Base-by-base conservation (phyloP, 2,797 vertebrate genomes). In the Leptatherina wallacei region DNA sequence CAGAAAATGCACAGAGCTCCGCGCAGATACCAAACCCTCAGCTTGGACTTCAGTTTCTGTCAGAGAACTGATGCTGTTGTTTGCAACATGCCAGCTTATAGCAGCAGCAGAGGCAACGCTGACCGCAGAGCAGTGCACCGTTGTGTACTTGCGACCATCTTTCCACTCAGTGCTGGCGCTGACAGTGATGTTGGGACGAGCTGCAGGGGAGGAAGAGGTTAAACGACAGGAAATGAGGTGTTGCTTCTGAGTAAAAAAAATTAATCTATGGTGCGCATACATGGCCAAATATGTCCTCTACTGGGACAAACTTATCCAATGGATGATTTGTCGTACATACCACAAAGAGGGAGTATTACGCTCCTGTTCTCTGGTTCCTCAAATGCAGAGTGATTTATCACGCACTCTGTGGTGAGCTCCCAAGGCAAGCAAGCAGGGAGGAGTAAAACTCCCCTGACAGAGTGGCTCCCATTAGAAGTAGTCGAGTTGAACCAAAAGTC, bases 311-410 rank as follows among this genome's bases (percentile, higher is more conserved):
- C 67, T 71, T 30, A 75, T 69, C 78, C 69, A 30, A 47, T 0
- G 40, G 44, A 69, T 78, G 74, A 90, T 85, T 75, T 86, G 81
- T 82, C 58, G 72, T 82, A 90, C 92, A 78, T 91, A 94, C 93
- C 90, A 61, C 94, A 94, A 47, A 65, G 67, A 66, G 90, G 91
- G 80, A 94, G 82, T 32, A 72, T 76, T 69, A 92, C 66, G 72
- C 80, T 85, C 74, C 89, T 91, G 67, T 80, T 89, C 69, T 92
- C 64, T 64, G 89, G 75, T 65, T 84, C n/a, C 63, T 77, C 73
- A 60, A 94, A 88, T 4, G 69, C 80, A 12, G 89, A 87, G 77
- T 95, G 94, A 84, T 92, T 82, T 78, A 95, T 90, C 78, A 94
- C 67, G 60, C 93, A 94, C 80, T 83, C 61, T 33, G 89, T 83